Conservation (phyloP, 2,797 vertebrate genomes). For the Notoglanidium macrostoma region DNA sequence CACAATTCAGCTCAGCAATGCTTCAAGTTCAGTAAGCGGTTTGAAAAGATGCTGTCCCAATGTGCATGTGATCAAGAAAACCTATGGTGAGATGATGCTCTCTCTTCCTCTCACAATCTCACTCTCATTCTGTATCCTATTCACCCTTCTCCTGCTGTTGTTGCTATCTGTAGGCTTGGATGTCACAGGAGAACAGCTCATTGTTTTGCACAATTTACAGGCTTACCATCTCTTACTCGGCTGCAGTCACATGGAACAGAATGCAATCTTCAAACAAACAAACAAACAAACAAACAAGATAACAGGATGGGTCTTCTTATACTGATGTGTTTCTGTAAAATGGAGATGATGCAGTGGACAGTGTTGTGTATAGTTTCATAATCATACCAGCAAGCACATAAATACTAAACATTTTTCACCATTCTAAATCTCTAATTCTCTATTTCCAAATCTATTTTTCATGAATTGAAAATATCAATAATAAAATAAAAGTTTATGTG, state of each 20-base stretch:
- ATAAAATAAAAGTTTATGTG: background rate
- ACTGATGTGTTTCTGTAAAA: background rate
- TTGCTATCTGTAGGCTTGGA: background rate
- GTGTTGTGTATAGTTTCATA: background rate
- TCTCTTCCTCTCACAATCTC: background rate
- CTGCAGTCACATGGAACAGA: constrained; percentile 10
- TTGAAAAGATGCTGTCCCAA: background rate
- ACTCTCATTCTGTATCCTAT: background rate
- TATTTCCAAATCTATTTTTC: background rate
- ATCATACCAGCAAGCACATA: background rate
- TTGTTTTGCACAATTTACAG: constrained; percentile 30
- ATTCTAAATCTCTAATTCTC: background rate
- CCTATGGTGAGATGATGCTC: background rate
- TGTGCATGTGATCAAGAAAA: background rate
- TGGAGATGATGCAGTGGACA: background rate
- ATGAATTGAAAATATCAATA: background rate
- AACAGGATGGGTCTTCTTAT: background rate
- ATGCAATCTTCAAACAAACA: background rate
- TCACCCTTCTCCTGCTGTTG: constrained; percentile 8
- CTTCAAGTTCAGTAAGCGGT: background rate
- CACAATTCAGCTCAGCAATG: background rate
- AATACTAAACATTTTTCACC: background rate
- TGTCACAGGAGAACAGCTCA: constrained; percentile 1
- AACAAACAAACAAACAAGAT: constrained; percentile 6
- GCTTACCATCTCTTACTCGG: background rate